These are phyloP conservation scores for Camelus bactrianus DNA, from an alignment of 2,113 vertebrate genomes.

Conservation along the genomic window DNA sequence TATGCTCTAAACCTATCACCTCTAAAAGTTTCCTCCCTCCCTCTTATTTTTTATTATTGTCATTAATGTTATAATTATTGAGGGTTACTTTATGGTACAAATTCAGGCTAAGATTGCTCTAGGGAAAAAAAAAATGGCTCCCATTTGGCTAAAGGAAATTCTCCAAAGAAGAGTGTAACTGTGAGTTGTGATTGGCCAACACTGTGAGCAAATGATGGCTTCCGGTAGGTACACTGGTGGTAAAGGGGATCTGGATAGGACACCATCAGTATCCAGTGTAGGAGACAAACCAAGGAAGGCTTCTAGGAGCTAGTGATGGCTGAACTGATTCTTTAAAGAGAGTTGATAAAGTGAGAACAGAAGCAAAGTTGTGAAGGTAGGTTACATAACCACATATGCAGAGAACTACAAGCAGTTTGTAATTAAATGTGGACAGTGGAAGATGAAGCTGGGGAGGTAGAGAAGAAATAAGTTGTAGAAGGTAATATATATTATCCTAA, in stretches of 20 bases:
- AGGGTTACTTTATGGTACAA: background rate
- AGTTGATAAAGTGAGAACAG: background rate
- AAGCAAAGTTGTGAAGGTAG: background rate
- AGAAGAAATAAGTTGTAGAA: background rate
- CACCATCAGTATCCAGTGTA: background rate
- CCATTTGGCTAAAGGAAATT: background rate
- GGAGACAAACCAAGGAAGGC: background rate
- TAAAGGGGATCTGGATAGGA: background rate
- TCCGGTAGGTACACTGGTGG: background rate
- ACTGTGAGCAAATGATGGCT: background rate
- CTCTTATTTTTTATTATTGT: background rate
- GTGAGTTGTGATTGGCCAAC: background rate
- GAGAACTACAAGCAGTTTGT: background rate
- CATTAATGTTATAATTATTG: too few relatives aligned
- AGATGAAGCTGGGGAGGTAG: background rate
- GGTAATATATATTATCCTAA: background rate
- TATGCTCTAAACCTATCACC: background rate
- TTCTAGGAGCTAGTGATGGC: background rate
- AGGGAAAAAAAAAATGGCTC: background rate
- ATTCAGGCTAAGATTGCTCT: background rate
- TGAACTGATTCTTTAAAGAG: background rate
- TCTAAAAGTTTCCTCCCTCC: background rate
- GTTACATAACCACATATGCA: rapidly evolving
- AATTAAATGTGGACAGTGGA: background rate
- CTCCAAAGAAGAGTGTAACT: background rate